Evolutionary conservation across 2,888 invertebrate species (phyloP).

Genomic region (Ophion ellenae): DNA sequence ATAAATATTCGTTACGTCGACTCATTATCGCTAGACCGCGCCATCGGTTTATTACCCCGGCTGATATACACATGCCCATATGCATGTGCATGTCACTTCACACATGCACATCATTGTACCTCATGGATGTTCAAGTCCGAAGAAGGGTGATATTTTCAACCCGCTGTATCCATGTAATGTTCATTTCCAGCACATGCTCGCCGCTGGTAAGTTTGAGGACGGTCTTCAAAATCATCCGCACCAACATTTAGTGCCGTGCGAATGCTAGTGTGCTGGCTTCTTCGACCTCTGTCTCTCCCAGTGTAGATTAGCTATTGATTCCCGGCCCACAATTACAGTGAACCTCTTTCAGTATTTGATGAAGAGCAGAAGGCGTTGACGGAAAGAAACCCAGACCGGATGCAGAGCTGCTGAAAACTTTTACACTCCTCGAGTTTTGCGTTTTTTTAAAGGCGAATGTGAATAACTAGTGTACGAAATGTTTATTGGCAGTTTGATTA

Average conservation of each 20-base stretch:
- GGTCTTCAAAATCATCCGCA: too few species aligned
- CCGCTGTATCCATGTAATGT: background rate
- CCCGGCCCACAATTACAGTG: constrained; percentile 39
- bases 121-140: background rate
- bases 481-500: too few species aligned
- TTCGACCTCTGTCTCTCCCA: constrained; percentile 44
- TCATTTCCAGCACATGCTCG: constrained; percentile 8
- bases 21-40: constrained; percentile 66
- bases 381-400: constrained; percentile 38
- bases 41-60: constrained; percentile 67
- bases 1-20: constrained; percentile 70
- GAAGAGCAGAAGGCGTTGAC: constrained; percentile 32
- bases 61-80: constrained; percentile 31
- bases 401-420: too few species aligned
- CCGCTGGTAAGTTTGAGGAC: too few species aligned
- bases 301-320: constrained; percentile 31
- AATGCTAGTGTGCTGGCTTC: background rate
- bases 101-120: background rate
- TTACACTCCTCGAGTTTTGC: too few species aligned
- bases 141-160: background rate
- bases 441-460: too few species aligned
- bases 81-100: too few species aligned
- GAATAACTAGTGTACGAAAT: too few species aligned
- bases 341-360: constrained; percentile 29
- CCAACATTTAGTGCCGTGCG: too few species aligned